These are phyloP conservation scores for Pedetes capensis DNA, from an alignment of 2,113 vertebrate species.

Conservation along the genomic window DNA sequence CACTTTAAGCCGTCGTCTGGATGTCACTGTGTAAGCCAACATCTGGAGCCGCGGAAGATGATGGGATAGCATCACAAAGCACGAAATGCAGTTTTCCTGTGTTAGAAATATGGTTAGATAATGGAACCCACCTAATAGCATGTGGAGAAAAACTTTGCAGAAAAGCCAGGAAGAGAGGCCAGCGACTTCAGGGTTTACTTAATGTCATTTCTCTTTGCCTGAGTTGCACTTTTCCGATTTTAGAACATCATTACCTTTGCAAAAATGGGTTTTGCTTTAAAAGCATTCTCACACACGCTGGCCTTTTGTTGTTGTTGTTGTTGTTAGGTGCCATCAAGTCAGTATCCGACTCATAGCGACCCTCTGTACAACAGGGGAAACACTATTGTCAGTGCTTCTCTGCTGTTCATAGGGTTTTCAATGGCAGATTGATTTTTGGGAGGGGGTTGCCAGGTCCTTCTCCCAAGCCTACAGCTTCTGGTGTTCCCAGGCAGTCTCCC, in stretches of 20 bases:
- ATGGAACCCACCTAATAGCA: not conserved
- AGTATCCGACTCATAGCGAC: no score
- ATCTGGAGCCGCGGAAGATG: not conserved
- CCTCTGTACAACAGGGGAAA: no score
- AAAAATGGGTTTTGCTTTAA: constrained; percentile 54
- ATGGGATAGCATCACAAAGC: not conserved
- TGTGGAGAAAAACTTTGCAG: not conserved
- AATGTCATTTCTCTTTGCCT: not conserved
- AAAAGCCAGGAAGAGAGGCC: constrained; percentile 13
- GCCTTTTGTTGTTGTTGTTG: no score
- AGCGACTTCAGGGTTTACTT: not conserved
- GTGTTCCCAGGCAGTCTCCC: no score
- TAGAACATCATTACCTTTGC: constrained; percentile 56
- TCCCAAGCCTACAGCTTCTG: no score
- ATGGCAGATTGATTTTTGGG: no score
- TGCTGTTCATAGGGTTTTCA: no score
- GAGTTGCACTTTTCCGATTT: constrained; percentile 42
- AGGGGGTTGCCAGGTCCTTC: no score
- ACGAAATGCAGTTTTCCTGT: constrained; percentile 49
- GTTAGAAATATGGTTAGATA: constrained; percentile 59
- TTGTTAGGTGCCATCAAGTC: no score
- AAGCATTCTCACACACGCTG: constrained; percentile 33
- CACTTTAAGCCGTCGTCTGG: not conserved
- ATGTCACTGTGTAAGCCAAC: not conserved
- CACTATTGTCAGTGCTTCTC: no score